A percentile compares a stretch with the other conserved stretches of the same genome.
These are phyloP conservation scores for Lepus townsendii DNA, from an alignment of 2,797 vertebrate species.

Conservation along the genomic window DNA sequence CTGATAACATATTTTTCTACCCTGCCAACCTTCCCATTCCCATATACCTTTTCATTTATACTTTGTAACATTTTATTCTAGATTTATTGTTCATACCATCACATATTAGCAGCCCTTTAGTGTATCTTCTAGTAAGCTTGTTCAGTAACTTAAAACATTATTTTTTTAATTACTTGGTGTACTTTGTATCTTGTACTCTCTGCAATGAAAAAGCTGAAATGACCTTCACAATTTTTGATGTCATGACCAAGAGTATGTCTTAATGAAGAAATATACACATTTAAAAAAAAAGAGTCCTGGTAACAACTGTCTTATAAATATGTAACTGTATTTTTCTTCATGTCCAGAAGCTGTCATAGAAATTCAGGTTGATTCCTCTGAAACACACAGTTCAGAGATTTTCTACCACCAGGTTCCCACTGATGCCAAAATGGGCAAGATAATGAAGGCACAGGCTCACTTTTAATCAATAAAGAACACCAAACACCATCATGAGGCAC, in stretches of 20 bases:
- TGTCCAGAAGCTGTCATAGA: slow-evolving; percentile 82
- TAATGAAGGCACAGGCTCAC: slow-evolving; percentile 87
- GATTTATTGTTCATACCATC: not conserved
- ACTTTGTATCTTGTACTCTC: slow-evolving; percentile 69
- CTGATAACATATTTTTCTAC: slow-evolving; percentile 46
- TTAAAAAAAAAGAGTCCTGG: slow-evolving; percentile 73
- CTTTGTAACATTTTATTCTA: not conserved
- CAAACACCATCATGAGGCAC: slow-evolving; percentile 80
- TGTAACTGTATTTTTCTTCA: slow-evolving; percentile 75
- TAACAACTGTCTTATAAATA: slow-evolving; percentile 75
- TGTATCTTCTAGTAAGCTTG: slow-evolving; percentile 45
- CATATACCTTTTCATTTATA: not conserved
- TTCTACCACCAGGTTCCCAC: slow-evolving; percentile 79
- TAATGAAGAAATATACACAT: slow-evolving; percentile 66
- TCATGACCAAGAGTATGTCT: slow-evolving; percentile 59
- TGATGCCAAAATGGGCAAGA: slow-evolving; percentile 81
- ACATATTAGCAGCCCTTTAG: not conserved
- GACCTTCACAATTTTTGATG: slow-evolving; percentile 48
- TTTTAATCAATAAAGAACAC: slow-evolving; percentile 81
- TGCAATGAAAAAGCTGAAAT: slow-evolving; percentile 69
- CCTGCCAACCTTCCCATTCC: not conserved
- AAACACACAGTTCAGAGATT: slow-evolving; percentile 79
- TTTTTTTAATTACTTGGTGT: slow-evolving; percentile 58
- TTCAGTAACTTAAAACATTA: slow-evolving; percentile 58
- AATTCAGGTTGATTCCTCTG: slow-evolving; percentile 75